Percentiles rank a stretch among this genome's conserved stretches.
Conservation (phyloP, 1,140 invertebrate genomes). For the Daktulosphaira vitifoliae region DNA sequence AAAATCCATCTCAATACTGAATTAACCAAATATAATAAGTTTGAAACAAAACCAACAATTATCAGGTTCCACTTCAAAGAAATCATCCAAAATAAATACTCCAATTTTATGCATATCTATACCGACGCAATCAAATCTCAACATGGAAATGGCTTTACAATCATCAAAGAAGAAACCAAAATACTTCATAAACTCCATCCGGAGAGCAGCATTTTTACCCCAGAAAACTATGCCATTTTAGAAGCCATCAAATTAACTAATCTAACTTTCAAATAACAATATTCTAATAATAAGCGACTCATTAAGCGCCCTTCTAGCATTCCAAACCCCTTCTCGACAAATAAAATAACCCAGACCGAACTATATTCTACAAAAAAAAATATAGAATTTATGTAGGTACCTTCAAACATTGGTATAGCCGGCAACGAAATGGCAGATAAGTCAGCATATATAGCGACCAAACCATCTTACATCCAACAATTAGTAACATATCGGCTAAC, state of each 20-base stretch:
- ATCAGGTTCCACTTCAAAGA: neutral
- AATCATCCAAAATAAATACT: slow-evolving; percentile 6
- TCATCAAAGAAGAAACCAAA: neutral
- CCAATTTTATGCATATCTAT: neutral
- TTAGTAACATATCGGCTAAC: neutral
- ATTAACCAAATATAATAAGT: neutral
- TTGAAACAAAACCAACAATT: neutral
- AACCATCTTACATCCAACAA: neutral
- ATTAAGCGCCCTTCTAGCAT: neutral
- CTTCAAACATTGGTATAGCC: slow-evolving; percentile 2
- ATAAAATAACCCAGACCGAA: neutral
- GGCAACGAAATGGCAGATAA: neutral
- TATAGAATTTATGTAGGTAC: neutral
- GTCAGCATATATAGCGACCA: neutral
- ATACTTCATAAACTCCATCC: neutral
- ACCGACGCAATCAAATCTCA: slow-evolving; percentile 10
- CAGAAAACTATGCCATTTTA: slow-evolving; percentile 3
- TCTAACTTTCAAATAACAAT: neutral
- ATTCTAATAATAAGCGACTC: neutral
- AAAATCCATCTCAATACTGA: neutral
- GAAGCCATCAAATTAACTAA: neutral
- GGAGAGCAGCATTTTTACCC: neutral
- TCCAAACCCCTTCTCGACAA: slow-evolving; percentile 9
- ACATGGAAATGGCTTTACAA: neutral
- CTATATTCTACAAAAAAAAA: slow-evolving; percentile 8